These are phyloP conservation scores for Baccha elongata DNA, from an alignment of 2,888 invertebrate species.

Conservation along the genomic window DNA sequence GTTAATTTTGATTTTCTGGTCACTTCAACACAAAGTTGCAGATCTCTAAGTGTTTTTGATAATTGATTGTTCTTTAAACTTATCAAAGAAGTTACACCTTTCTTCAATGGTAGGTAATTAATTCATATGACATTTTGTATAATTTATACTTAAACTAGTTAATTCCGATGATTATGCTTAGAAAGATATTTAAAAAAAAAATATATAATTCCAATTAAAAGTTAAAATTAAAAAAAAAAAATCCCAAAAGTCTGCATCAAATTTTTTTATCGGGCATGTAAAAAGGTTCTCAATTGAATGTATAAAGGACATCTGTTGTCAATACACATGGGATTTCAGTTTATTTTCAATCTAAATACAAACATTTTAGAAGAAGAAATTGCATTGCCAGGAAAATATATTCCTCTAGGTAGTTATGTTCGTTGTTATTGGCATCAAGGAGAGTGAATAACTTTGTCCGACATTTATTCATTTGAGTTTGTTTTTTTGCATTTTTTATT, in stretches of 20 bases:
- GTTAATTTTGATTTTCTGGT: no score
- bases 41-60: no score
- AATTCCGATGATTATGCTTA: no score
- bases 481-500: slow-evolving; percentile 17
- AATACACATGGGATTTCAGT: slow-evolving; percentile 39
- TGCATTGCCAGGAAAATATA: slow-evolving; percentile 56
- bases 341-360: slow-evolving; percentile 39
- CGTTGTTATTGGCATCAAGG: not conserved
- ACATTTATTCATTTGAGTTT: slow-evolving; percentile 28
- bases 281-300: not conserved
- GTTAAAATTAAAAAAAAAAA: slow-evolving; percentile 45
- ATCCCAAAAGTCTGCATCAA: not conserved
- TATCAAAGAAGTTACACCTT: no score
- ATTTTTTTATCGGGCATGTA: slow-evolving; percentile 22
- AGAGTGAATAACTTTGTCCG: slow-evolving; percentile 42
- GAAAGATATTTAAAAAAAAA: no score
- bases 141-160: no score
- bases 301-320: slow-evolving; percentile 37
- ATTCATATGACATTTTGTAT: no score
- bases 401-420: slow-evolving; percentile 12
- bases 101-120: no score
- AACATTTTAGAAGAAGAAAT: slow-evolving; percentile 44
- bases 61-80: no score
- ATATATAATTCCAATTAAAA: slow-evolving; percentile 72
- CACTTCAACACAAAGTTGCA: no score